Percentiles rank a stretch among this genome's conserved stretches.
Conservation (phyloP, 1,140 invertebrate species). For the Zaprionus inermis region DNA sequence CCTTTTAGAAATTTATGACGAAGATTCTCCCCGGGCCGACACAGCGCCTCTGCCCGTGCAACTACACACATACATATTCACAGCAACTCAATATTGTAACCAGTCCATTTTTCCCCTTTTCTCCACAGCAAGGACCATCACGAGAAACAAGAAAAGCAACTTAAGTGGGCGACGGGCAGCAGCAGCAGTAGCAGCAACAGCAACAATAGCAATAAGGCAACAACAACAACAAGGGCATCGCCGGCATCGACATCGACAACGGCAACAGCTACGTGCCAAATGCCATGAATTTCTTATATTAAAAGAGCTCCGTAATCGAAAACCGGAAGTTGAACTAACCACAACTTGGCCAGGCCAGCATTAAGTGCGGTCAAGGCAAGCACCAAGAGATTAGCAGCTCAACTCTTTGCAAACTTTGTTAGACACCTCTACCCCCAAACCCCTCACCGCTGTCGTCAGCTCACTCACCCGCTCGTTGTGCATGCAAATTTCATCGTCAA, state of each 20-base stretch:
- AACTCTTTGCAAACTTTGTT: constrained; percentile 70
- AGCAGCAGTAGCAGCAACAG: not conserved
- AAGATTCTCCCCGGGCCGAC: constrained; percentile 29
- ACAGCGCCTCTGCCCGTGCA: not conserved
- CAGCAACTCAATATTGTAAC: constrained; percentile 49
- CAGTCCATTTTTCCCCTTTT: constrained; percentile 32
- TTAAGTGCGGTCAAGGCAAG: constrained; percentile 41
- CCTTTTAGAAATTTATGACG: constrained; percentile 73
- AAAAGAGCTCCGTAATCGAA: constrained; percentile 74
- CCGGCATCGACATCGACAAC: not conserved
- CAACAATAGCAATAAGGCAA: constrained; percentile 7
- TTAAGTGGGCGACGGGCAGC: constrained; percentile 57
- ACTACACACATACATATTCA: constrained; percentile 23
- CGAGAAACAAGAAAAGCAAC: constrained; percentile 73
- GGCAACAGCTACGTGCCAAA: constrained; percentile 63
- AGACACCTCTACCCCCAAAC: not conserved
- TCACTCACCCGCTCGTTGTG: not conserved
- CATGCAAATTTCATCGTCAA: constrained; percentile 56
- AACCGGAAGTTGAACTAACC: constrained; percentile 70
- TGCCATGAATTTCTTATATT: constrained; percentile 78
- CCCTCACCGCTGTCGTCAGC: too few species aligned
- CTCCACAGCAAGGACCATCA: constrained; percentile 37
- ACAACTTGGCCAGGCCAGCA: constrained; percentile 51
- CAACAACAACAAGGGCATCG: constrained; percentile 15
- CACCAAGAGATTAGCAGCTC: constrained; percentile 67